Percentiles rank a stretch among this genome's conserved stretches.
phyloP scores from a whole-genome alignment of 2,797 vertebrate species.

The Percopsis omiscomaycus region DNA sequence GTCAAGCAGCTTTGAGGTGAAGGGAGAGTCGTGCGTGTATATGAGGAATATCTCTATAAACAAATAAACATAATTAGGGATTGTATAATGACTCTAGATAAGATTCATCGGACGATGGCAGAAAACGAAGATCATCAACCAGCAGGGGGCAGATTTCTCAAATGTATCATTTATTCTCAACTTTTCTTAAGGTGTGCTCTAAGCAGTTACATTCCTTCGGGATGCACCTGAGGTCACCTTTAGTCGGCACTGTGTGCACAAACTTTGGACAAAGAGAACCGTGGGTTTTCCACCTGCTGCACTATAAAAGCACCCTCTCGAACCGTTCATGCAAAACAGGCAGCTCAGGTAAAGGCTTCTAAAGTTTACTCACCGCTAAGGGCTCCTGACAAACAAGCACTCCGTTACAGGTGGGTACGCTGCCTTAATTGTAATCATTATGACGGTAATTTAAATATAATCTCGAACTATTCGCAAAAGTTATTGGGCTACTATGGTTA shows the following conservation, averaged over 20 bases:
- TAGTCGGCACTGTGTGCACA: slow-evolving; percentile 25
- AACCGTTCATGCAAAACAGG: slow-evolving; percentile 36
- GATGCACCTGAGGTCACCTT: slow-evolving; percentile 1
- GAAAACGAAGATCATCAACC: background rate
- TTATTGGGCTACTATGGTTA: too few species aligned
- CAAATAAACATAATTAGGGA: too few species aligned
- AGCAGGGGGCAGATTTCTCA: slow-evolving; percentile 37
- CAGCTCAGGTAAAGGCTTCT: slow-evolving; percentile 50
- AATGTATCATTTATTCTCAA: background rate
- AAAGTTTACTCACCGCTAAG: slow-evolving; percentile 8
- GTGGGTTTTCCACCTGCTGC: background rate
- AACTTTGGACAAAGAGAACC: slow-evolving; percentile 50
- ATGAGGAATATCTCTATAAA: too few species aligned
- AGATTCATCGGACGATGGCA: too few species aligned
- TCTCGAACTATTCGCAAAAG: background rate
- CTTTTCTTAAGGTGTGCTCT: background rate
- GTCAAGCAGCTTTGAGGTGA: too few species aligned
- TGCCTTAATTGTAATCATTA: background rate
- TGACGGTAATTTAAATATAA: background rate
- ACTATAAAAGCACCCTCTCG: slow-evolving; percentile 54
- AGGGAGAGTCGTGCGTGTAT: too few species aligned
- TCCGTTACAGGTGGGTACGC: slow-evolving; percentile 54
- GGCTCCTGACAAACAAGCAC: slow-evolving; percentile 16
- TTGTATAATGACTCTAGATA: too few species aligned
- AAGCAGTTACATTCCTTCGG: slow-evolving; percentile 1